Percentiles rank a stretch among this genome's conserved stretches.
phyloP scores from a whole-genome alignment of 2,797 vertebrate genomes.

The Pipistrellus nathusii region DNA sequence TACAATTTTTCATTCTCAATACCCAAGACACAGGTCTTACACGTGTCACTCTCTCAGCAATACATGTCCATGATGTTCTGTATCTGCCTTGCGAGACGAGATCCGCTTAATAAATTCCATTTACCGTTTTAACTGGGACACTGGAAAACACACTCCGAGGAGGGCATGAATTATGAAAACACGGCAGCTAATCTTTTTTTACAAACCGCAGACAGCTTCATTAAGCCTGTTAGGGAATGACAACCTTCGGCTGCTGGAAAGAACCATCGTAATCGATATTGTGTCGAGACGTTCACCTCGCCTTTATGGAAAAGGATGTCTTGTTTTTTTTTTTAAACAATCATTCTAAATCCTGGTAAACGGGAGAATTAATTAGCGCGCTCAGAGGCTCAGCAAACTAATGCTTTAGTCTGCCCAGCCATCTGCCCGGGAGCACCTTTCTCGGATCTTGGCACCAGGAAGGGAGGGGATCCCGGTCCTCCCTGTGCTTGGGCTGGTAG shows the following conservation, averaged over 20 bases:
- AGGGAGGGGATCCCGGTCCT: conserved; percentile 75
- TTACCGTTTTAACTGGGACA: conserved; percentile 46
- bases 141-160: conserved; percentile 19
- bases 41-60: background rate
- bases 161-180: conserved; percentile 79
- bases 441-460: conserved; percentile 86
- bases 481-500: conserved; percentile 70
- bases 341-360: conserved; percentile 89
- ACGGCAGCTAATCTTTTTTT: conserved; percentile 70
- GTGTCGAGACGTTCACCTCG: conserved; percentile 84
- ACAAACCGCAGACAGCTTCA: conserved; percentile 67
- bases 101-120: conserved; percentile 22
- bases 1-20: conserved; percentile 45
- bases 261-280: conserved; percentile 74
- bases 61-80: conserved; percentile 3
- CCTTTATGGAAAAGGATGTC: conserved; percentile 86
- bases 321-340: conserved; percentile 87
- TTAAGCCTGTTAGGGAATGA: conserved; percentile 42
- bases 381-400: conserved; percentile 88
- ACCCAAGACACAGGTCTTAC: background rate
- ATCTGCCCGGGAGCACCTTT: conserved; percentile 88
- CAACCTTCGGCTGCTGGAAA: conserved; percentile 56
- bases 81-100: conserved; percentile 41
- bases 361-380: conserved; percentile 90
- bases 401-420: conserved; percentile 90